Conservation (phyloP, 2,797 vertebrate genomes). For the Coregonus ussuriensis region DNA sequence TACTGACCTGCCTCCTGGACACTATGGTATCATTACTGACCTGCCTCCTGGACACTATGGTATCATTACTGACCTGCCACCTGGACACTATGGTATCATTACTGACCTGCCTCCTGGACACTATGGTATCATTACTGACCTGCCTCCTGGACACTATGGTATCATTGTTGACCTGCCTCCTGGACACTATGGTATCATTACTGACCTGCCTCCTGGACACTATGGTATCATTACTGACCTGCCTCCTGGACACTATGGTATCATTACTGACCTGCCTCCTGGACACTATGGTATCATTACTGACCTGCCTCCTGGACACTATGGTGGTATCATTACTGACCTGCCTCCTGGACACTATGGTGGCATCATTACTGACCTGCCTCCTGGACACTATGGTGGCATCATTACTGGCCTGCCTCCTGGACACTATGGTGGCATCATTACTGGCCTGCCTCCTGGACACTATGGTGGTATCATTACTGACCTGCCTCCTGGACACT, state of each 20-base stretch:
- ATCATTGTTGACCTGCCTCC: conserved; percentile 43
- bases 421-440: conserved; percentile 59
- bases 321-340: conserved; percentile 54
- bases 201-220: conserved; percentile 44
- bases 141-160: conserved; percentile 55
- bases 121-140: conserved; percentile 52
- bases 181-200: conserved; percentile 61
- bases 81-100: conserved; percentile 63
- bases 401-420: conserved; percentile 44
- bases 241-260: conserved; percentile 55
- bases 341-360: conserved; percentile 53
- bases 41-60: conserved; percentile 53
- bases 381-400: conserved; percentile 57
- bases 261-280: conserved; percentile 47
- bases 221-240: conserved; percentile 51
- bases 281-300: conserved; percentile 61
- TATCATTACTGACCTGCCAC: conserved; percentile 43
- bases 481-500: conserved; percentile 45
- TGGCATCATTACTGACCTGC: conserved; percentile 46
- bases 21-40: conserved; percentile 52
- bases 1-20: conserved; percentile 43
- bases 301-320: conserved; percentile 44
- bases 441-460: conserved; percentile 48
- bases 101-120: conserved; percentile 42
- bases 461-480: conserved; percentile 56